Evolutionary conservation across 2,113 vertebrate genomes (phyloP).

Genomic region (Elephas maximus): DNA sequence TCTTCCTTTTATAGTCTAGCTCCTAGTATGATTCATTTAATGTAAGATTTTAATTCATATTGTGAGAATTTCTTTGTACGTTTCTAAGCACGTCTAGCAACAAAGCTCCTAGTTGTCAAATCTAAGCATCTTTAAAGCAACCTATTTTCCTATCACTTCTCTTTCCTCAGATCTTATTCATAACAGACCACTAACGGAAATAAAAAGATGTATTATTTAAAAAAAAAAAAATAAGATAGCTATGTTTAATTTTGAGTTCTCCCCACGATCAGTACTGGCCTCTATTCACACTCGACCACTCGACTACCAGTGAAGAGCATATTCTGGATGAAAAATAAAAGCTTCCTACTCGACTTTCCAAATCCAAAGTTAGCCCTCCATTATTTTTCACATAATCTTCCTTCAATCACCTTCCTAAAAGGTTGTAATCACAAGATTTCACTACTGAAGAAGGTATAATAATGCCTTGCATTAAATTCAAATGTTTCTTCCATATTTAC

Average conservation of each 20-base stretch:
- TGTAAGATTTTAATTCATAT: constrained; percentile 32
- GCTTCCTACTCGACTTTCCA: background rate
- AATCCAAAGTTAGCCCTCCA: constrained; percentile 8
- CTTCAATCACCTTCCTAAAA: background rate
- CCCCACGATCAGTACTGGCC: background rate
- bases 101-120: background rate
- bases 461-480: background rate
- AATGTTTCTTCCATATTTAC: background rate
- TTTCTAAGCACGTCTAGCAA: background rate
- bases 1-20: constrained; percentile 39
- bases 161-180: background rate
- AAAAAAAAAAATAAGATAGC: background rate
- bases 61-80: background rate
- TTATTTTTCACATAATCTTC: background rate
- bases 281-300: background rate
- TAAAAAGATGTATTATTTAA: background rate
- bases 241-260: constrained; percentile 29
- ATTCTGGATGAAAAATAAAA: background rate
- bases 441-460: background rate
- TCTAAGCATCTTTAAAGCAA: background rate
- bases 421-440: background rate
- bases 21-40: constrained; percentile 35
- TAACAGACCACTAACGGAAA: background rate
- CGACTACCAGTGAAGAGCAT: background rate
- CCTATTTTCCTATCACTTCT: background rate